Evolutionary conservation across 2,797 vertebrate species (phyloP), one percentile per base, ranked within the genome.

Genomic region (Amazonetta brasiliensis): DNA sequence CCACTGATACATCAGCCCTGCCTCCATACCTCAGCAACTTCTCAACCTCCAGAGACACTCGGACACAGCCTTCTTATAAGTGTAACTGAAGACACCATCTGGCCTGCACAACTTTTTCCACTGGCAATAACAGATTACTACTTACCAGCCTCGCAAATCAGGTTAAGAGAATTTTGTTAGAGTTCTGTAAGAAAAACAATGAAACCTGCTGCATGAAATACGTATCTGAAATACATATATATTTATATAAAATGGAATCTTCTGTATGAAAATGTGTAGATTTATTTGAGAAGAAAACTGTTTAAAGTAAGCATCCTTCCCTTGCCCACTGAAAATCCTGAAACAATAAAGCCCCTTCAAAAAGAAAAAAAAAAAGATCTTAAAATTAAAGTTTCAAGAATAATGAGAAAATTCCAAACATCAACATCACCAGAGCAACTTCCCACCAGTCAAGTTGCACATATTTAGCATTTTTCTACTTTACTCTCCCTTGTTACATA

Each of bases 361-460:
- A 72, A 82, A 59, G 13, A 44, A 26, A 25, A n/a, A 71, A 58
- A 68, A 23, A 41, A 41, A 39, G 12, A 79, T 21, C 30, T 77
- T 39, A 68, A 73, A 79, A 92, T 41, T 28, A 26, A 64, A 84
- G 72, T 82, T 90, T 88, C 39, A 79, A 39, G 28, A 91, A 60
- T 35, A 90, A 39, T 76, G 52, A 88, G 89, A 77, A 92, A 94
- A 90, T 90, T 87, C 74, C 80, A 89, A 94, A 74, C n/a, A 74
- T 31, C 59, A 79, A 7, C n/a, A 78, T 67, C 37, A 86, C 31
- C 46, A 66, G 66, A 94, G 52, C 75, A 87, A 89, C 30, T 79
- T 94, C 64, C 67, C 48, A 71, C 16, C 48, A 67, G 52, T 35
- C 74, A 88, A 79, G 31, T 6, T 67, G 19, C 26, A 76, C 63